Base-by-base conservation (phyloP, 2,888 invertebrate genomes). In the Perithous albicinctus region DNA sequence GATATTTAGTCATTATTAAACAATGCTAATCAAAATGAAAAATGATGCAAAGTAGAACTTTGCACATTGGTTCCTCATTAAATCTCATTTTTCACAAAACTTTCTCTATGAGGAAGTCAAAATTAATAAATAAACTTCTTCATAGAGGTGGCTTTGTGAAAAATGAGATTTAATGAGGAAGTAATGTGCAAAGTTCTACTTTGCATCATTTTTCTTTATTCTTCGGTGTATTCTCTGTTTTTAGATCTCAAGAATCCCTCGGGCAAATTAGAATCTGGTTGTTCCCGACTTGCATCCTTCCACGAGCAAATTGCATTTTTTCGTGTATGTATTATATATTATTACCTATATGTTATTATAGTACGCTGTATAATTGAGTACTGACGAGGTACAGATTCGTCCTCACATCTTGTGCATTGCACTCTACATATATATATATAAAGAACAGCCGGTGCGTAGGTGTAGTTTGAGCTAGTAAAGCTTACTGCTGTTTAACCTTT, bases 271-370 rank as follows among this genome's bases (percentile, higher is more conserved):
- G 74, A 80, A 75, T 70, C 66, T 56, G 70, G 64, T 66, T 76
- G 76, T 76, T 70, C 43, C 46, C 70, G 80, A 80, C 59, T 54
- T 76, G 80, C 70, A 76, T 80, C 70, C 80, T 80, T 80, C 76
- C 80, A 80, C 59, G 20, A 38, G 76, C 80, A 80, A 80, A 76
- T 80, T 80, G 80, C 80, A 59, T 61, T 67, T 41, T 29, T 51
- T 61, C 41, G 41, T 67, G 54, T 35, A 63, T 59, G 38, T 15
- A 43, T n/a, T 54, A 56, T 80, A 48, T n/a, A n/a, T n/a, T 10
- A 76, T 26, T 32, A 29, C 46, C 32, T 51, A 32, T 20, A 69
- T 54, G 46, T 35, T 80, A 64, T 69, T 75, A 80, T 70, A 70
- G 80, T 75, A 46, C 10, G 48, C 23, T 59, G 46, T 48, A 72